phyloP scores from a whole-genome alignment of 2,113 vertebrate genomes.

The Dendrocopos noguchii region DNA sequence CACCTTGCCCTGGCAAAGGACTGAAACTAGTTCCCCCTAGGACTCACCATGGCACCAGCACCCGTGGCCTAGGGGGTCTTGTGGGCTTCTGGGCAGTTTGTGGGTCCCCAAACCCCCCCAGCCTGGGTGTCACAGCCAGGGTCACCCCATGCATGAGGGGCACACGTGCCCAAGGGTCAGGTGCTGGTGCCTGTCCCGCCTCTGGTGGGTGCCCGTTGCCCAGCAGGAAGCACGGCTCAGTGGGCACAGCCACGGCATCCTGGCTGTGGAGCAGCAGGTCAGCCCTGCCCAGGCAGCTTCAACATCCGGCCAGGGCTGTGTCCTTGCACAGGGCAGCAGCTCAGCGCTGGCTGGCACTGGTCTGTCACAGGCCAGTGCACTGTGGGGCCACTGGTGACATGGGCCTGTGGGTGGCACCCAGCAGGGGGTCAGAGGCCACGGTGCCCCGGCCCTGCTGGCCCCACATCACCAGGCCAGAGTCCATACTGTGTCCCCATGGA shows the following conservation, averaged over 20 bases:
- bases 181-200: fast-evolving
- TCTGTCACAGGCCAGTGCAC: fast-evolving
- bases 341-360: fast-evolving
- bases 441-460: neutral
- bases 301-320: too few relatives aligned
- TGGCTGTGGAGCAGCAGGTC: neutral
- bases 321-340: fast-evolving
- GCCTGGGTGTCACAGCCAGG: fast-evolving
- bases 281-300: fast-evolving
- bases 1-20: neutral
- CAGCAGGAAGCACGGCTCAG: neutral
- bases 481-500: neutral
- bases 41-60: neutral
- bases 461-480: neutral
- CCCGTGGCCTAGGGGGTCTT: neutral
- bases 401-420: neutral
- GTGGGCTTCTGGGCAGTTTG: neutral
- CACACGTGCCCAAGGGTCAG: neutral
- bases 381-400: neutral
- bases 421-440: neutral
- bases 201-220: neutral
- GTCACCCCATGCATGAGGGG: neutral
- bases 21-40: too few relatives aligned
- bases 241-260: neutral
- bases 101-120: neutral